phyloP scores from a whole-genome alignment of 2,888 invertebrate genomes.

The Hirtodrosophila duncani region DNA sequence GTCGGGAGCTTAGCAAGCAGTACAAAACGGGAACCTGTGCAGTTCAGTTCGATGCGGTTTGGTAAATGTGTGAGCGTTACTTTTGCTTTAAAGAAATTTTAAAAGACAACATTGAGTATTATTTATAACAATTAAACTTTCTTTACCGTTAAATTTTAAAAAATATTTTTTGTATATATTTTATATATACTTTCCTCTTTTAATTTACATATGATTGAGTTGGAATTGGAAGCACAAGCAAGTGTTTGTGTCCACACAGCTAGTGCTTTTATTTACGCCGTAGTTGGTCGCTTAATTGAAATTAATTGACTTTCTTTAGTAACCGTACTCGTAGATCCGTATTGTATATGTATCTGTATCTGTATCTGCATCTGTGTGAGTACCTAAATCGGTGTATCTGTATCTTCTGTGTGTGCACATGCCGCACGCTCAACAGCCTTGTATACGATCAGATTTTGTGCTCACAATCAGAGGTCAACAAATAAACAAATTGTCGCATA shows the following conservation, averaged over 20 bases:
- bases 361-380: constrained; percentile 18
- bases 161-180: not conserved
- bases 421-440: constrained; percentile 66
- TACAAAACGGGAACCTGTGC: constrained; percentile 72
- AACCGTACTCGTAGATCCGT: constrained; percentile 16
- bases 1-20: constrained; percentile 52
- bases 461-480: constrained; percentile 73
- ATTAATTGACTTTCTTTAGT: constrained; percentile 72
- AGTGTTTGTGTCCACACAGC: constrained; percentile 31
- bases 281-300: constrained; percentile 65
- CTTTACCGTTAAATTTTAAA: not conserved
- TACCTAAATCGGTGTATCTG: constrained; percentile 22
- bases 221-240: too few species aligned
- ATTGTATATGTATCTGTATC: constrained; percentile 19
- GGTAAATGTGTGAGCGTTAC: constrained; percentile 47
- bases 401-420: constrained; percentile 25
- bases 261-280: constrained; percentile 58
- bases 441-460: constrained; percentile 74
- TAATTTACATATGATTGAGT: constrained; percentile 40
- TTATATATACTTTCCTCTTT: constrained; percentile 44
- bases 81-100: too few species aligned
- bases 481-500: constrained; percentile 66
- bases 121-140: not conserved
- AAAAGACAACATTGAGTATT: not conserved
- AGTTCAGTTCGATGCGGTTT: constrained; percentile 63